A percentile compares a stretch with the other conserved stretches of the same genome.
Evolutionary conservation across 1,140 invertebrate species (phyloP).

Genomic region (Rhopalosiphum maidis): DNA sequence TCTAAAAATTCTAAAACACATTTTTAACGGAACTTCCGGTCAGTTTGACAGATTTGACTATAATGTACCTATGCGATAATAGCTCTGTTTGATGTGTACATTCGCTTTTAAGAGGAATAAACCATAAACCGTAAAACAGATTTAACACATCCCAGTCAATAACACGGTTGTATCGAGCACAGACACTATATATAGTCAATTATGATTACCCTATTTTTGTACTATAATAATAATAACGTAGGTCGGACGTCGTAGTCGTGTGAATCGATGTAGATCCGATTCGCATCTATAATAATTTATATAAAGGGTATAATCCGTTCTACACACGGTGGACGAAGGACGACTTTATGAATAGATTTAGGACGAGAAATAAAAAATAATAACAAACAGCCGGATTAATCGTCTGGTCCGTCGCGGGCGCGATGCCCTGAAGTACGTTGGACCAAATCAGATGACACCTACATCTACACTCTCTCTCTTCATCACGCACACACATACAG

Average conservation of each 20-base stretch:
- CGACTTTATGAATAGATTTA: neutral
- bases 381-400: neutral
- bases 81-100: neutral
- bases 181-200: neutral
- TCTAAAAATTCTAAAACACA: neutral
- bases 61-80: neutral
- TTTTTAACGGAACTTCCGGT: neutral
- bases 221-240: too few species aligned
- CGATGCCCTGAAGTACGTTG: slow-evolving; percentile 22
- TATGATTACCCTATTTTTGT: neutral
- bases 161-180: neutral
- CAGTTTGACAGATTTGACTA: neutral
- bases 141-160: neutral
- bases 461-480: neutral
- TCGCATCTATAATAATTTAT: neutral
- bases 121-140: neutral
- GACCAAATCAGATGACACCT: slow-evolving; percentile 29
- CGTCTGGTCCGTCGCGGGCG: neutral
- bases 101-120: neutral
- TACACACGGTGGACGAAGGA: neutral
- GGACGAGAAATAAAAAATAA: neutral
- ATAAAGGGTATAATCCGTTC: neutral
- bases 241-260: neutral
- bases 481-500: neutral
- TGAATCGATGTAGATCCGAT: neutral